phyloP scores from a whole-genome alignment of 2,113 vertebrate genomes.

The Nothocercus nigrocapillus region DNA sequence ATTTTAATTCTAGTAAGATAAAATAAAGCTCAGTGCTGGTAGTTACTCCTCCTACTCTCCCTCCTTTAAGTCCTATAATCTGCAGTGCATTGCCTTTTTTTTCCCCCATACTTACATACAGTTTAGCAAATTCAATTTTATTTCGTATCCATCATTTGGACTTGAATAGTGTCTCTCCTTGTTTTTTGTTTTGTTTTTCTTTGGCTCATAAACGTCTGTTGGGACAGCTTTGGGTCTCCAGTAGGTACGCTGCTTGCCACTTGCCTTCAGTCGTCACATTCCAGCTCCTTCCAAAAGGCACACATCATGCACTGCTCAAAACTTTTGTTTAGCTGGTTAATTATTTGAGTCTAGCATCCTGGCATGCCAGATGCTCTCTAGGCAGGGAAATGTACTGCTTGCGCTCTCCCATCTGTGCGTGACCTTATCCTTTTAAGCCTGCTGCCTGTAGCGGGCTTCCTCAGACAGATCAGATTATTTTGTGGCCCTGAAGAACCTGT shows the following conservation, averaged over 20 bases:
- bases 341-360: conserved; percentile 23
- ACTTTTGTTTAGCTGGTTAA: conserved; percentile 30
- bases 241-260: not conserved
- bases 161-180: not conserved
- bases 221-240: not conserved
- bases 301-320: not conserved
- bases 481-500: not conserved
- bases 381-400: conserved; percentile 6
- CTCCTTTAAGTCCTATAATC: not conserved
- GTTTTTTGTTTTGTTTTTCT: not conserved
- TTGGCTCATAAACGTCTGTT: not conserved
- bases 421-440: conserved; percentile 1
- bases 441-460: not conserved
- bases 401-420: not conserved
- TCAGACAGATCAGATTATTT: not conserved
- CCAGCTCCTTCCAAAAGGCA: not conserved
- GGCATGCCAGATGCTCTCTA: conserved; percentile 32
- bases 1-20: not conserved
- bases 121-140: not conserved
- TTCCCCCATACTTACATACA: not conserved
- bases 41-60: not conserved
- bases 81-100: not conserved
- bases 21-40: not conserved
- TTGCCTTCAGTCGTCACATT: conserved; percentile 16
- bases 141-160: not conserved